These are phyloP conservation scores for Meloidogyne chitwoodi DNA, from an alignment of 1,140 invertebrate species.

Conservation along the genomic window DNA sequence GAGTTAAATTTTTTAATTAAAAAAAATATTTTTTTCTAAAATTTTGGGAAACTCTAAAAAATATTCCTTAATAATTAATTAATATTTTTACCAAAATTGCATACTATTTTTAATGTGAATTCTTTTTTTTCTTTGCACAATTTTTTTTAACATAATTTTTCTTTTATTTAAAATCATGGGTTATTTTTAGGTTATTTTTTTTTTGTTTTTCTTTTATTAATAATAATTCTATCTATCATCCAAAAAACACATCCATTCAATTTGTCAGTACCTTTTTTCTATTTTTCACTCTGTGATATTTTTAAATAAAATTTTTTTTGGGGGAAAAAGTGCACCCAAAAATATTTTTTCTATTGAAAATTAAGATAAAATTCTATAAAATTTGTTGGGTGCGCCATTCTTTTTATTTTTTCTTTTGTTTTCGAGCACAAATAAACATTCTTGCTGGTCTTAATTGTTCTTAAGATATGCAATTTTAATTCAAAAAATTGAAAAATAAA, in stretches of 20 bases:
- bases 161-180: not conserved
- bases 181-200: not conserved
- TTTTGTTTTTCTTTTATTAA: not conserved
- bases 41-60: too few species aligned
- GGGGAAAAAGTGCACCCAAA: not conserved
- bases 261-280: not conserved
- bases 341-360: not conserved
- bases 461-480: too few species aligned
- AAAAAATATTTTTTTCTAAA: too few species aligned
- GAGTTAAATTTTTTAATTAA: too few species aligned
- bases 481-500: not conserved
- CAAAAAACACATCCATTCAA: not conserved
- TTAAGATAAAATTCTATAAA: not conserved
- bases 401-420: not conserved
- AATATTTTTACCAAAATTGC: not conserved
- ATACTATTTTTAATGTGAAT: not conserved
- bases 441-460: not conserved
- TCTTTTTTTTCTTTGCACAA: not conserved
- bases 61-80: too few species aligned
- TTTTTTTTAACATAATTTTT: not conserved
- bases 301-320: not conserved
- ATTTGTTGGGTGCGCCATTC: not conserved
- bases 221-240: not conserved
- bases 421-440: not conserved
- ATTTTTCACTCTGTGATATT: not conserved